Percentiles rank a stretch among this genome's conserved stretches.
These are phyloP conservation scores for Acleris emargana DNA, from an alignment of 2,888 invertebrate genomes.

Conservation along the genomic window DNA sequence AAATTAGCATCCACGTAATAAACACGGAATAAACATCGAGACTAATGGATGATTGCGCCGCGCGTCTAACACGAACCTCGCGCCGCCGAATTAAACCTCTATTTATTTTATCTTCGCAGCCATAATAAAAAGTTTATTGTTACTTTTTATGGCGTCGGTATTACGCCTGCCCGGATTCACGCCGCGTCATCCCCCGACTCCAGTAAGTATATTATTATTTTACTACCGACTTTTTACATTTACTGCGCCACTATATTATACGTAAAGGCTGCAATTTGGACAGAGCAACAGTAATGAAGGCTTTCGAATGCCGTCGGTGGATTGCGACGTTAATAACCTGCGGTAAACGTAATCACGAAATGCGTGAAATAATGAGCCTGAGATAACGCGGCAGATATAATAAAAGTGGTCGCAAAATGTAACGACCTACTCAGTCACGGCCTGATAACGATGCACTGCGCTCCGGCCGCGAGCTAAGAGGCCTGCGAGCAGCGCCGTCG, in stretches of 20 bases:
- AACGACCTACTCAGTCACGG: constrained; percentile 64
- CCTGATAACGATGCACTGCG: constrained; percentile 63
- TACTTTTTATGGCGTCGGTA: constrained; percentile 67
- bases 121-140: constrained; percentile 72
- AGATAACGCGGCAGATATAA: constrained; percentile 55
- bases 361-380: constrained; percentile 54
- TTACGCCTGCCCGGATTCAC: constrained; percentile 58
- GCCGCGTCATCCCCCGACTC: constrained; percentile 34
- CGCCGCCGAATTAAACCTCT: constrained; percentile 58
- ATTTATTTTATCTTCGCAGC: constrained; percentile 67
- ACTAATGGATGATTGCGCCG: constrained; percentile 73
- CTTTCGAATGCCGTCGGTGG: constrained; percentile 30
- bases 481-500: too few species aligned
- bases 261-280: constrained; percentile 17
- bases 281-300: constrained; percentile 38
- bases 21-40: constrained; percentile 76
- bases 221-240: constrained; percentile 30
- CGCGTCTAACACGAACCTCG: constrained; percentile 38
- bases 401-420: constrained; percentile 61
- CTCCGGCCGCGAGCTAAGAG: constrained; percentile 37
- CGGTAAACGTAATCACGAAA: constrained; percentile 43
- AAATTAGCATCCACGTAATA: constrained; percentile 70
- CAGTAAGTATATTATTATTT: constrained; percentile 32
- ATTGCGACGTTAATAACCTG: constrained; percentile 42
- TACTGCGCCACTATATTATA: constrained; percentile 23